Percentiles rank a stretch among this genome's conserved stretches.
Conservation (phyloP, 2,797 vertebrate species). For the Sebastes minor region DNA sequence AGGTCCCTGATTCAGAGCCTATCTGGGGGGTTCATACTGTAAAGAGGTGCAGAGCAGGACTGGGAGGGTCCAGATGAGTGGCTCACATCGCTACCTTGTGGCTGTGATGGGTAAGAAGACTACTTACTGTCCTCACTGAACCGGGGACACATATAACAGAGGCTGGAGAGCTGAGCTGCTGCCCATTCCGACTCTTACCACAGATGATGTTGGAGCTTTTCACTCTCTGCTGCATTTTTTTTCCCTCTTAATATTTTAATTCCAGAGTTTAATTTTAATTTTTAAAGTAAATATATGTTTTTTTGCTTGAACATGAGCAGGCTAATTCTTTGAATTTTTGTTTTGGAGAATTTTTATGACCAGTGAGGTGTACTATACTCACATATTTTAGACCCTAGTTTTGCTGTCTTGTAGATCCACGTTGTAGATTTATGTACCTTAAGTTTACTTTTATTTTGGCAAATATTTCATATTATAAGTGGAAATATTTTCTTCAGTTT, state of each 20-base stretch:
- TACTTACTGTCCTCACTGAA: not conserved
- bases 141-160: slow-evolving; percentile 54
- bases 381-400: not conserved
- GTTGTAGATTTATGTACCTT: not conserved
- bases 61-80: not conserved
- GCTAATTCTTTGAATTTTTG: not conserved
- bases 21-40: not conserved
- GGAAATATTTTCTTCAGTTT: not conserved
- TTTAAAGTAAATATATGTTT: not conserved
- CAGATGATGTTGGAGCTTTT: slow-evolving; percentile 41
- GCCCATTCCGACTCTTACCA: slow-evolving; percentile 46
- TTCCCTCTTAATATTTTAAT: not conserved
- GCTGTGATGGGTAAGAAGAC: slow-evolving; percentile 30
- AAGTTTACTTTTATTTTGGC: not conserved
- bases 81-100: slow-evolving; percentile 70
- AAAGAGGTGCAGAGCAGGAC: not conserved
- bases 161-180: slow-evolving; percentile 34
- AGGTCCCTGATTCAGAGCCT: not conserved
- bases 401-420: not conserved
- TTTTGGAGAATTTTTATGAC: slow-evolving; percentile 4
- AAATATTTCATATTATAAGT: not conserved
- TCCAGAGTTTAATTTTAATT: not conserved
- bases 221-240: slow-evolving; percentile 2
- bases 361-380: not conserved
- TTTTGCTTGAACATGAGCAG: not conserved